Base-by-base conservation (phyloP, 2,113 vertebrate species). In the Oceanodroma tethys region DNA sequence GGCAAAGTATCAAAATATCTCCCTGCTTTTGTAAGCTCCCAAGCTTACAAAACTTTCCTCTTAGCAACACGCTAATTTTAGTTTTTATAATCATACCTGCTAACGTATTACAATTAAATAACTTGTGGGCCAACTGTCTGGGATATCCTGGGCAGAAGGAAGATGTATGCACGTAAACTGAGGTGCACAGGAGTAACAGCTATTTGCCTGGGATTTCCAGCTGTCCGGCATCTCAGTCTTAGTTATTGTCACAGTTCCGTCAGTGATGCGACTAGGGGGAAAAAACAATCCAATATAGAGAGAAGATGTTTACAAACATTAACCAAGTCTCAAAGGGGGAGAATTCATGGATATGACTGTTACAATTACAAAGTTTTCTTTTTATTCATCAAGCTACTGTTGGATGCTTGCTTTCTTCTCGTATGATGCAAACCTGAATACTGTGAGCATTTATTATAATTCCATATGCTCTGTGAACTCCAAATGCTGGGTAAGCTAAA, bases 221-320 rank as follows among this genome's bases (percentile, higher is more conserved):
- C 13, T 74, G 30, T 58, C n/a, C 59, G 42, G 34, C 21, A 70
- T 8, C 45, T 70, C 50, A 60, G 19, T 38, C 55, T 74, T 62
- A 34, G 50, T 76, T 56, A 40, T 21, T 38, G 18, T 40, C 65
- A 55, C 29, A 10, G 2, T 90, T 90, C 43, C 23, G 36, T 26
- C 29, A 50, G 9, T 10, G 11, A 72, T 38, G 16, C 81, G 16
- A n/a, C 0, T 40, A 19, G 16, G 5, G 9, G 4, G 1, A 17
- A 43, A 25, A 11, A 2, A 12, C n/a, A 34, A 26, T 23, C 19
- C 38, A 38, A 2, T 22, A 70, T 3, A 58, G 42, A 55, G 8
- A 63, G 20, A 50, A 20, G 19, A 16, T 40, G 11, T 25, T 59
- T 47, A 36, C 53, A 72, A 82, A 42, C 14, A 53, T 59, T 70